phyloP scores from a whole-genome alignment of 2,888 invertebrate species.

The Phalera bucephala region DNA sequence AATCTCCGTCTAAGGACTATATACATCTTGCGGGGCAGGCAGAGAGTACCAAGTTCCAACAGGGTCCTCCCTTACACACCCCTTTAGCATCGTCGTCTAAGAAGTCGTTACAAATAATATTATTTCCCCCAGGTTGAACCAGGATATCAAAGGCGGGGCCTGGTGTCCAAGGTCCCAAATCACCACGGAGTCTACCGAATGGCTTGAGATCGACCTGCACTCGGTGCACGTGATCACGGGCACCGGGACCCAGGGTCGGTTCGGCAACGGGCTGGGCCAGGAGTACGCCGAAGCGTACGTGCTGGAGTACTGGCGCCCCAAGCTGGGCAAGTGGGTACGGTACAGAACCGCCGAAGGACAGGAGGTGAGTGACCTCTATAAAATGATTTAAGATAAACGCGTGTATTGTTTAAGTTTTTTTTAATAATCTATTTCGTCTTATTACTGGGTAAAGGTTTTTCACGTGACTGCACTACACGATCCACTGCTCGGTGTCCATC shows the following conservation, averaged over 20 bases:
- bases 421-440: no score
- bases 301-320: constrained; percentile 92
- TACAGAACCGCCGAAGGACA: constrained; percentile 89
- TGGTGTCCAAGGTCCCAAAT: constrained; percentile 95
- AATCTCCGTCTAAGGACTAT: no score
- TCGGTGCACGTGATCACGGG: constrained; percentile 91
- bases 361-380: constrained; percentile 86
- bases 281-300: constrained; percentile 93
- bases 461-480: no score
- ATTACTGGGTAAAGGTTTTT: no score
- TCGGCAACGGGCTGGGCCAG: constrained; percentile 95
- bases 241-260: constrained; percentile 93
- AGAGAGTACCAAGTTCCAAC: no score
- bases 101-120: no score
- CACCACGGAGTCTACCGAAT: constrained; percentile 89
- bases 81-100: no score
- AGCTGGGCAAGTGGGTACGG: constrained; percentile 91
- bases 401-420: no score
- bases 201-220: constrained; percentile 91
- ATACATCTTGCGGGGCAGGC: no score
- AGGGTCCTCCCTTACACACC: no score
- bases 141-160: constrained; percentile 93
- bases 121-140: constrained; percentile 86
- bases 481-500: no score
- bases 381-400: no score